Evolutionary conservation across 2,113 vertebrate genomes (phyloP).

Genomic region (Pygoscelis adeliae): DNA sequence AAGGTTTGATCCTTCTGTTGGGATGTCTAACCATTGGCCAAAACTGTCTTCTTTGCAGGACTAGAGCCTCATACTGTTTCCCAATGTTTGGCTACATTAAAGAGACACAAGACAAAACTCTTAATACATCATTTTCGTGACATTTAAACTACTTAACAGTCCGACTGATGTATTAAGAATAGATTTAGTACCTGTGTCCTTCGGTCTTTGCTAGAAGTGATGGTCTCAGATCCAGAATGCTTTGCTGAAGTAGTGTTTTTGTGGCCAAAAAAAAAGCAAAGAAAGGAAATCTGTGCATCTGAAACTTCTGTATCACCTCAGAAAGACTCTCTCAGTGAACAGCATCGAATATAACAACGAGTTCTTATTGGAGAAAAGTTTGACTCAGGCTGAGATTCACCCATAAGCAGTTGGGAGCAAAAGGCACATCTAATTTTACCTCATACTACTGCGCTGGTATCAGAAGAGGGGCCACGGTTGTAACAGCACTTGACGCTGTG

Average conservation of each 20-base stretch:
- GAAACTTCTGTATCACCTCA: background rate
- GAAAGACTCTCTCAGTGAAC: too few species aligned
- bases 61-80: background rate
- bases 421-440: accelerated
- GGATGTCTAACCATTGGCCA: background rate
- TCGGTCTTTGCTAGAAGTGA: background rate
- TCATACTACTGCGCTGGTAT: accelerated
- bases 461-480: accelerated
- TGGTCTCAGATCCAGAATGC: background rate
- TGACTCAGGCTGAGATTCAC: accelerated
- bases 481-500: accelerated
- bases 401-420: accelerated
- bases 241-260: background rate
- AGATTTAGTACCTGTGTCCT: background rate
- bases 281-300: accelerated
- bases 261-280: background rate
- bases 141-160: background rate
- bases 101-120: background rate
- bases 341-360: accelerated
- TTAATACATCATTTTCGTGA: background rate
- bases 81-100: background rate
- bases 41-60: background rate
- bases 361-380: background rate
- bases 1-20: background rate
- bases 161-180: background rate